Base-by-base conservation (phyloP, 2,888 invertebrate species). In the Dolichopus griseipennis region DNA sequence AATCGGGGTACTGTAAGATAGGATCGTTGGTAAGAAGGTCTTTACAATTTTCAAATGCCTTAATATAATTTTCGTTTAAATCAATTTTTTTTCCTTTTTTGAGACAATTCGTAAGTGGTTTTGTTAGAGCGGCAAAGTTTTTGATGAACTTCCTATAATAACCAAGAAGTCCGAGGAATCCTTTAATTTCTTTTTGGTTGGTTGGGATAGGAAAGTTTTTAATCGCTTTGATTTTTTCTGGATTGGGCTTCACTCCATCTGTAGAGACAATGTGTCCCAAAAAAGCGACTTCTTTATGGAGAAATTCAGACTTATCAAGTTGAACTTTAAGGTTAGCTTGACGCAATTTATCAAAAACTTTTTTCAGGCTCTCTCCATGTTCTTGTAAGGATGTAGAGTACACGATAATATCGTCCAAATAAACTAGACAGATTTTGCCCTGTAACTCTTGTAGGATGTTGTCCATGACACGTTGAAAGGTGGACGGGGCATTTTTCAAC, bases 221-320 rank as follows among this genome's bases (percentile, higher is more conserved):
- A 10, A 68, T 67, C 5, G 65, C 69, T 34, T 66, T n/a, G 7
- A 73, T 72, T 70, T 73, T 73, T 2, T 71, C 69, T 34, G 74
- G 73, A 66, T 75, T 71, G 15, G 76, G 75, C 66, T 71, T 73
- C 9, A 73, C 71, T 10, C 73, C 73, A 1, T 75, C 71, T 18
- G 70, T 37, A 18, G 69, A 69, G 6, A 69, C 67, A 2, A 77
- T 61, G 52, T 76, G 76, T 8, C 78, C 77, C n/a, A 79, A 68
- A 68, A 73, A 78, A 20, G 71, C 69, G 1, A 77, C 70, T 70
- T 74, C 72, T 52, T 73, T 74, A 12, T 67, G 63, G 0, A 76
- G 61, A 67, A 76, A 76, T 69, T 75, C 72, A 0, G 71, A 73
- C 68, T 75, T 75, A 63, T 74, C 62, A 75, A 75, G 2, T 72